Conservation (phyloP, 1,140 invertebrate species). For the Saccostrea glomerata region DNA sequence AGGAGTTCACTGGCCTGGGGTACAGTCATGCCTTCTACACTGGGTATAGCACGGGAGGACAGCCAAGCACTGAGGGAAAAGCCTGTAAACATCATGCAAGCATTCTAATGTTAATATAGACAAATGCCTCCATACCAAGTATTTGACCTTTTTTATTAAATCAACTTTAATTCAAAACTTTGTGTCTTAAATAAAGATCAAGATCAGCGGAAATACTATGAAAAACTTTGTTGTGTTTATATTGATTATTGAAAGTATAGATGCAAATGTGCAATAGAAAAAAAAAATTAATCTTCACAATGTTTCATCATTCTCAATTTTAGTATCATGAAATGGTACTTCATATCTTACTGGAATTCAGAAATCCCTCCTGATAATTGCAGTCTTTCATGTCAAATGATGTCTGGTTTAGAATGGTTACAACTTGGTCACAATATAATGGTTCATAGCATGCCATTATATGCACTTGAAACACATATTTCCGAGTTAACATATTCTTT, state of each 20-base stretch:
- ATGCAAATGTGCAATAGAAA: too few relatives aligned
- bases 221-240: too few relatives aligned
- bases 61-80: conserved; percentile 44
- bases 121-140: too few relatives aligned
- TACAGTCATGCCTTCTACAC: conserved; percentile 9
- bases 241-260: too few relatives aligned
- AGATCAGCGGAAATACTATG: too few relatives aligned
- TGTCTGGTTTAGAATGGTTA: neutral
- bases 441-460: conserved; percentile 4
- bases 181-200: too few relatives aligned
- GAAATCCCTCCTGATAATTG: conserved; percentile 4
- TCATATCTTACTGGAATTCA: neutral
- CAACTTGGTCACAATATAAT: neutral
- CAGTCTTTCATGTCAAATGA: conserved; percentile 35
- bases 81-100: neutral
- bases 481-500: neutral
- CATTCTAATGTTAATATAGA: too few relatives aligned
- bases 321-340: too few relatives aligned
- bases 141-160: too few relatives aligned
- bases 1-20: conserved; percentile 32
- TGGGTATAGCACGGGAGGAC: neutral
- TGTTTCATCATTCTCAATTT: too few relatives aligned
- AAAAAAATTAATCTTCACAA: too few relatives aligned
- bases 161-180: too few relatives aligned
- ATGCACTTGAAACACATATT: neutral